Percentiles rank a stretch among this genome's conserved stretches.
These are phyloP conservation scores for Smittia aterrima DNA, from an alignment of 2,888 invertebrate genomes.

Conservation along the genomic window DNA sequence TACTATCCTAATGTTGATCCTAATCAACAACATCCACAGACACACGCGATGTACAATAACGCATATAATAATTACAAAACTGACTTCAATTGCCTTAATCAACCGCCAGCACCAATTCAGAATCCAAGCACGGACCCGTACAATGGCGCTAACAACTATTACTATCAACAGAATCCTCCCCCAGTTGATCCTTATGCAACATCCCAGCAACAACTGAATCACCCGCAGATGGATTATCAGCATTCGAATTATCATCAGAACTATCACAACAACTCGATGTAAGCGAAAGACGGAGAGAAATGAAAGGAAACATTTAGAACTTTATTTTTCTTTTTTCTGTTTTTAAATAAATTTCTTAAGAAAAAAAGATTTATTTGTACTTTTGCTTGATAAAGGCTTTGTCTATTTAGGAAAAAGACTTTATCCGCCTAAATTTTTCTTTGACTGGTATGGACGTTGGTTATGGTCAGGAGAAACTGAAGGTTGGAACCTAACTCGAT, in stretches of 20 bases:
- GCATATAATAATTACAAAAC: constrained; percentile 31
- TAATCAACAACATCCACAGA: constrained; percentile 15
- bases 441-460: too few species aligned
- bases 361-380: too few species aligned
- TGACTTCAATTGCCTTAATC: constrained; percentile 41
- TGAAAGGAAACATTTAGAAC: not conserved
- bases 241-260: constrained; percentile 20
- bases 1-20: constrained; percentile 30
- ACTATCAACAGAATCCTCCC: not conserved
- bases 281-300: not conserved
- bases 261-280: not conserved
- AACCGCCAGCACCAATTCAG: constrained; percentile 26
- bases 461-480: too few species aligned
- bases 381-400: too few species aligned
- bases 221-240: constrained; percentile 10
- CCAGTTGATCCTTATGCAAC: constrained; percentile 2
- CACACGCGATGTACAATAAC: constrained; percentile 6
- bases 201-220: not conserved
- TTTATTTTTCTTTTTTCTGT: not conserved
- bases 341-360: too few species aligned
- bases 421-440: too few species aligned
- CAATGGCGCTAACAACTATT: constrained; percentile 23
- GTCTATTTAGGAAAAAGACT: too few species aligned
- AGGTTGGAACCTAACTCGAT: too few species aligned
- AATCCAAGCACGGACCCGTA: constrained; percentile 3